Percentiles rank a stretch among this genome's conserved stretches.
Conservation (phyloP, 2,888 invertebrate species). For the Diplazon laetatorius region DNA sequence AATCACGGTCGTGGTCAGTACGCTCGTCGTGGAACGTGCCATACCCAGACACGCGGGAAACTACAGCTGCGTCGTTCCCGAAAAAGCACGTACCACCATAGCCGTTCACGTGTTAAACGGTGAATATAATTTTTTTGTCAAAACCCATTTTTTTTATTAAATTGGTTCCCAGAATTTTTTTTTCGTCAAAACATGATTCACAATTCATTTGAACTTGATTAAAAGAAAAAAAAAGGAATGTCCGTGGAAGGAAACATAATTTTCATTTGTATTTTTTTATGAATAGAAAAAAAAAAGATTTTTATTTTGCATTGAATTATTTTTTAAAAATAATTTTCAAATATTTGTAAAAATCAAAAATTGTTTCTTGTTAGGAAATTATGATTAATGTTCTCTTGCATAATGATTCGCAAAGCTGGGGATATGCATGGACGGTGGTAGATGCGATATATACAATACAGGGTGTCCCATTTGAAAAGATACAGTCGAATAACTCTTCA, state of each 20-base stretch:
- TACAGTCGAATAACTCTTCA: too few species aligned
- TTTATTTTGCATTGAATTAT: too few species aligned
- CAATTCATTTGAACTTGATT: too few species aligned
- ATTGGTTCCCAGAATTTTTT: too few species aligned
- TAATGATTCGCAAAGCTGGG: background rate
- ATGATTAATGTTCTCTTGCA: background rate
- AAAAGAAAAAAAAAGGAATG: too few species aligned
- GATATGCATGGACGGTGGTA: background rate
- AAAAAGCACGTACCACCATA: conserved; percentile 84
- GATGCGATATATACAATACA: background rate
- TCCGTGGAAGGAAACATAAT: too few species aligned
- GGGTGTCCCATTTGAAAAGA: too few species aligned
- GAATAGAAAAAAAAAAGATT: too few species aligned
- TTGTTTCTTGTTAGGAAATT: conserved; percentile 10
- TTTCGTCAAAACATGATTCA: too few species aligned
- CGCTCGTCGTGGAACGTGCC: conserved; percentile 84
- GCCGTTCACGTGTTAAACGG: conserved; percentile 86
- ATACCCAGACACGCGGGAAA: conserved; percentile 85
- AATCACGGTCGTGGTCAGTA: conserved; percentile 82
- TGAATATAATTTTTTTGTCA: conserved; percentile 75
- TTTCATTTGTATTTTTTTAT: too few species aligned
- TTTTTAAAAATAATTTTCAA: too few species aligned
- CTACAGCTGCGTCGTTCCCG: conserved; percentile 85
- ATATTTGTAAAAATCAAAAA: too few species aligned
- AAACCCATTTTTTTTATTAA: background rate